phyloP scores from a whole-genome alignment of 2,113 vertebrate genomes.

The Gambusia holbrooki region DNA sequence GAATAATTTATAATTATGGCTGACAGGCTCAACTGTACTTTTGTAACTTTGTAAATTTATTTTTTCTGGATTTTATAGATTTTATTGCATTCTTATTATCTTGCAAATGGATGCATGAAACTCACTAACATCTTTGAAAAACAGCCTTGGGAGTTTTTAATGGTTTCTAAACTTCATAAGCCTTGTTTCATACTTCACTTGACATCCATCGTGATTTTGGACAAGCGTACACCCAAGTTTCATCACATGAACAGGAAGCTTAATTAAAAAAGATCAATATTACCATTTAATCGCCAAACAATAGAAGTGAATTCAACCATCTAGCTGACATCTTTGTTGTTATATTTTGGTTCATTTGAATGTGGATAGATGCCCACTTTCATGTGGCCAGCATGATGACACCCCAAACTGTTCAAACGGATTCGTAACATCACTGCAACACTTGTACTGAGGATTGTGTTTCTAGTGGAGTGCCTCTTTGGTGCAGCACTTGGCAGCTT shows the following conservation, averaged over 20 bases:
- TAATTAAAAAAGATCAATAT: not conserved
- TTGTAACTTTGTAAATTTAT: not conserved
- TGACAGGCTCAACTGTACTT: not conserved
- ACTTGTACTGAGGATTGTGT: conserved; percentile 17
- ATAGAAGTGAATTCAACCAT: not conserved
- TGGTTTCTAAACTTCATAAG: not conserved
- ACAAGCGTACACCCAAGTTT: not conserved
- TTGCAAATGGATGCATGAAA: not conserved
- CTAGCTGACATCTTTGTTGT: conserved; percentile 6
- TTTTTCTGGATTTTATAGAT: not conserved
- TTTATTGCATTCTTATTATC: not conserved
- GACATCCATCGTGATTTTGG: not conserved
- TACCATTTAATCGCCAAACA: not conserved
- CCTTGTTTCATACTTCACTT: too few species aligned
- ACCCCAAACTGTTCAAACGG: not conserved
- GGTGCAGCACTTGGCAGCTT: conserved; percentile 34
- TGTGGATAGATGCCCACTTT: conserved; percentile 11
- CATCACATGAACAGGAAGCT: not conserved
- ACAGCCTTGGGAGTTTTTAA: not conserved
- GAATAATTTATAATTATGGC: not conserved
- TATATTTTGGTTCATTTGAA: conserved; percentile 9
- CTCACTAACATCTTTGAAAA: not conserved
- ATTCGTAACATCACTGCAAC: conserved; percentile 13
- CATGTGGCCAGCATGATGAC: conserved; percentile 9
- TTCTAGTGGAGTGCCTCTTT: conserved; percentile 21